Conservation (phyloP, 2,888 invertebrate species). For the Andrena flavipes region DNA sequence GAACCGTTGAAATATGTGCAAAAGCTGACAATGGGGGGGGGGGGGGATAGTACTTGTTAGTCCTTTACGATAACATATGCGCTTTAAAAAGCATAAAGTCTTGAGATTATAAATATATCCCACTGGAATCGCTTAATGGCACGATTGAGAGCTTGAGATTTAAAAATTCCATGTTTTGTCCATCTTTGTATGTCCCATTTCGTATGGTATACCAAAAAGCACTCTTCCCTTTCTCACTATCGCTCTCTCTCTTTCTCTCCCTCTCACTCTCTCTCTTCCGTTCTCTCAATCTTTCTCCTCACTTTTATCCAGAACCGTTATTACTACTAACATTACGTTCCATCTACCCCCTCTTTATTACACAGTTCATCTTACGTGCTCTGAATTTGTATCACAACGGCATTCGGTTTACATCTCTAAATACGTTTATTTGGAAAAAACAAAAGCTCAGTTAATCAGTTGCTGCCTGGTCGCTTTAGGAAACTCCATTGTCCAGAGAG, state of each 20-base stretch:
- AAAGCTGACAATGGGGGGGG: slow-evolving; percentile 64
- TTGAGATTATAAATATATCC: slow-evolving; percentile 68
- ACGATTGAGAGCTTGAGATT: slow-evolving; percentile 68
- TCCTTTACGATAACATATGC: slow-evolving; percentile 67
- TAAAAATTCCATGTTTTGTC: slow-evolving; percentile 41
- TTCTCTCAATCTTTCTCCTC: slow-evolving; percentile 4
- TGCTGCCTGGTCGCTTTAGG: slow-evolving; percentile 45
- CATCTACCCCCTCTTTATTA: slow-evolving; percentile 10
- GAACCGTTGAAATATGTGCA: slow-evolving; percentile 75
- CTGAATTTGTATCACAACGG: slow-evolving; percentile 58
- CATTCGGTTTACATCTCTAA: slow-evolving; percentile 54
- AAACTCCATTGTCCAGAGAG: slow-evolving; percentile 43
- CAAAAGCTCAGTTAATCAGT: slow-evolving; percentile 53
- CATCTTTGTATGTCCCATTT: slow-evolving; percentile 30
- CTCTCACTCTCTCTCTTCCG: slow-evolving; percentile 27
- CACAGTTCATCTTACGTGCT: slow-evolving; percentile 28
- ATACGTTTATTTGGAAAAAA: slow-evolving; percentile 59
- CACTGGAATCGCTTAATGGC: slow-evolving; percentile 69
- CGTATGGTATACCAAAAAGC: slow-evolving; percentile 14
- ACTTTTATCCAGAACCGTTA: neutral
- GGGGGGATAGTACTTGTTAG: slow-evolving; percentile 59
- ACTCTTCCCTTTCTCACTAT: slow-evolving; percentile 23
- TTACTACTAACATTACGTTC: slow-evolving; percentile 12
- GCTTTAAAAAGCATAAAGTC: slow-evolving; percentile 71
- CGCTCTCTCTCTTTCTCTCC: slow-evolving; percentile 12